Evolutionary conservation across 2,888 invertebrate species (phyloP), one percentile per base, ranked within the genome.

Genomic region (Cartodere bifasciata): DNA sequence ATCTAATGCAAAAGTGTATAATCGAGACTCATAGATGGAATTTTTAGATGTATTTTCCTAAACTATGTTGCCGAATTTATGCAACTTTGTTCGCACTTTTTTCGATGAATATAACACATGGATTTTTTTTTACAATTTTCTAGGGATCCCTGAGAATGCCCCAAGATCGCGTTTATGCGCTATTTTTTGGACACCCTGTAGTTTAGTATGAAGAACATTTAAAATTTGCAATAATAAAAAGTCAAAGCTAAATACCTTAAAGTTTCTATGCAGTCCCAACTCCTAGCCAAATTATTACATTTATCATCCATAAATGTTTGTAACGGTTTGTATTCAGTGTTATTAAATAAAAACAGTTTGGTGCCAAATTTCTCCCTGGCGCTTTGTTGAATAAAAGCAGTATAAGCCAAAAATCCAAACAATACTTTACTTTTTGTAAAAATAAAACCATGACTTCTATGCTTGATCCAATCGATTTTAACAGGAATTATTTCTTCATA

Each of bases 231-330:
- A 6, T 16, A 30, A 34, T 17, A n/a, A 6, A 16, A n/a, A 15
- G 14, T 29, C 10, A 21, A 10, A 36, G 17, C 9, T 9, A 29
- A 28, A 35, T 40, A 56, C 57, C 58, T 50, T 20, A 56, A 40
- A 13, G 48, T 40, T 42, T 58, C 59, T 13, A 59, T 48, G 37
- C 55, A 56, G 36, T 59, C 59, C 55, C 55, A 56, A 40, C 50
- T 47, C 16, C 47, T 41, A 21, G 33, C 32, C 25, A 58, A 43
- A 34, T 43, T 50, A 13, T 42, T 42, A 11, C 37, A 42, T n/a
- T 36, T 27, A 35, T 53, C 53, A 4, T 48, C 39, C 46, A 52
- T 44, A 11, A 59, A 35, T 22, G 49, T 29, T 20, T 48, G 36
- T 12, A 56, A 43, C 2, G 55, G 52, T 32, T 56, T 45, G 28